Evolutionary conservation across 2,797 vertebrate species (phyloP).

Genomic region (Adelosebastes latens): DNA sequence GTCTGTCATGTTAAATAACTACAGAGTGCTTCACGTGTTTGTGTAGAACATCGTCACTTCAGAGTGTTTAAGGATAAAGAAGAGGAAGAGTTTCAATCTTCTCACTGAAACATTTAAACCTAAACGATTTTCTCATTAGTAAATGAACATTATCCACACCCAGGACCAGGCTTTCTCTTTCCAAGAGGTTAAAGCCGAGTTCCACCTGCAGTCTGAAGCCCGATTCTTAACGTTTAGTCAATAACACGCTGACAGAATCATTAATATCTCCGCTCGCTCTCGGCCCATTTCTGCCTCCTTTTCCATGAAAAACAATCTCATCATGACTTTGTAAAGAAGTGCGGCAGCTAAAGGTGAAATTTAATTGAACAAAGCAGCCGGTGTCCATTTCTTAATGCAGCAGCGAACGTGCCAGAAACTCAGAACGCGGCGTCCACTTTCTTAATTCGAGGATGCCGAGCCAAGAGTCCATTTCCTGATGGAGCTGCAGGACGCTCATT

Average conservation of each 20-base stretch:
- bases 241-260: conserved; percentile 18
- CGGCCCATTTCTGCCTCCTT: conserved; percentile 1
- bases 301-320: conserved; percentile 12
- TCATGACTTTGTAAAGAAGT: conserved; percentile 45
- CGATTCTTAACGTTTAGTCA: conserved; percentile 3
- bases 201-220: neutral
- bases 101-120: neutral
- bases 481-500: neutral
- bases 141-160: neutral
- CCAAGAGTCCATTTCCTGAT: conserved; percentile 55
- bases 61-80: neutral
- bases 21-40: neutral
- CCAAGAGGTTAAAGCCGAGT: neutral
- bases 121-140: neutral
- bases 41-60: neutral
- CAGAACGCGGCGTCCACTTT: conserved; percentile 28
- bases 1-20: neutral
- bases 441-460: conserved; percentile 13
- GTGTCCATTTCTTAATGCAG: conserved; percentile 59
- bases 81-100: neutral
- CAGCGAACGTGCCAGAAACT: conserved; percentile 33
- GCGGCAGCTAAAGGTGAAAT: conserved; percentile 42
- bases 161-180: neutral
- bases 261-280: neutral
- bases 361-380: conserved; percentile 41